phyloP scores from a whole-genome alignment of 2,797 vertebrate genomes.

The Austrolebias charrua region DNA sequence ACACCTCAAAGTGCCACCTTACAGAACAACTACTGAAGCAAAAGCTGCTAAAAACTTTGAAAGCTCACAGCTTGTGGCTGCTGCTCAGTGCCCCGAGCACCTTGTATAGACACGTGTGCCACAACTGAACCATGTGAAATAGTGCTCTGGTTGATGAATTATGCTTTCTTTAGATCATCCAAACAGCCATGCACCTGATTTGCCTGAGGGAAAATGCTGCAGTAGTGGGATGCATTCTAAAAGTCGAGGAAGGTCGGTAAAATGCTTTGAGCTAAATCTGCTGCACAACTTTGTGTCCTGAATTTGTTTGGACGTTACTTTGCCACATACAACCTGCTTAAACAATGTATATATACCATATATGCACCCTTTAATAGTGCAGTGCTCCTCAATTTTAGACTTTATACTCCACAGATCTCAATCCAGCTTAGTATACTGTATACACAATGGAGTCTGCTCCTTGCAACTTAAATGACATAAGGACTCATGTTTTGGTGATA shows the following conservation, averaged over 20 bases:
- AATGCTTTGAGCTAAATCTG: too few species aligned
- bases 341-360: not conserved
- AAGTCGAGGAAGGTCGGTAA: not conserved
- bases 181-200: not conserved
- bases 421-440: not conserved
- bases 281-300: not conserved
- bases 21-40: too few species aligned
- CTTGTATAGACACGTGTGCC: not conserved
- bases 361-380: not conserved
- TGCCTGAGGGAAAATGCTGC: not conserved
- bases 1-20: too few species aligned
- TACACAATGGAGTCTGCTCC: not conserved
- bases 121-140: not conserved
- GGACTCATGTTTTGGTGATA: not conserved
- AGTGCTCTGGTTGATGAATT: not conserved
- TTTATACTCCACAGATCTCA: not conserved
- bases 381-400: not conserved
- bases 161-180: not conserved
- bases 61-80: not conserved
- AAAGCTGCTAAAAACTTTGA: not conserved
- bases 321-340: not conserved
- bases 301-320: not conserved
- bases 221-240: not conserved
- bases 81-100: not conserved
- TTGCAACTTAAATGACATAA: not conserved